Conservation (phyloP, 2,113 vertebrate genomes). For the Cephalopholis sonnerati region DNA sequence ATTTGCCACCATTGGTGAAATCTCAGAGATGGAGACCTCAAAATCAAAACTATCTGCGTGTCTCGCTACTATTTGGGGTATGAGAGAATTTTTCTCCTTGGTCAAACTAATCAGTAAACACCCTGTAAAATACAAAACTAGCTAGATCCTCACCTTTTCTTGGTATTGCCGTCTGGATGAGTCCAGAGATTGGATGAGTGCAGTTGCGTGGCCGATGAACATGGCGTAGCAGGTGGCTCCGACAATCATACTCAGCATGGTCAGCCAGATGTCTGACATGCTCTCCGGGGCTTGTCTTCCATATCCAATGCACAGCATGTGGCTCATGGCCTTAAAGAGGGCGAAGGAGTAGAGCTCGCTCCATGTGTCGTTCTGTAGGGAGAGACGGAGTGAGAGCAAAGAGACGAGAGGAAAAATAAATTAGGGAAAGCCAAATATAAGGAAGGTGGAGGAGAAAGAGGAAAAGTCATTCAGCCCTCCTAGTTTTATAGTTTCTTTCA, state of each 20-base stretch:
- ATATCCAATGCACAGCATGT: conserved; percentile 98
- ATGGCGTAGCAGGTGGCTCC: conserved; percentile 97
- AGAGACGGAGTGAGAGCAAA: not conserved
- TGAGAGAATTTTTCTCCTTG: no score
- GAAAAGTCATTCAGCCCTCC: not conserved
- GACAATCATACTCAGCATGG: conserved; percentile 99
- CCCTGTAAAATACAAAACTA: not conserved
- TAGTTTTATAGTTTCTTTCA: conserved; percentile 7
- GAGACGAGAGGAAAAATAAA: not conserved
- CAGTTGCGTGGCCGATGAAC: conserved; percentile 95
- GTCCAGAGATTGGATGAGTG: conserved; percentile 94
- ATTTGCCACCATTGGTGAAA: no score
- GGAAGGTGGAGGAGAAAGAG: not conserved
- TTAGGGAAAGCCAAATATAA: not conserved
- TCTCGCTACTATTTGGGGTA: no score
- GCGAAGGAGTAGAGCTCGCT: conserved; percentile 97
- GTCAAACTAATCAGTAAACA: no score
- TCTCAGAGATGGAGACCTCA: no score
- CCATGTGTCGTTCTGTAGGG: conserved; percentile 94
- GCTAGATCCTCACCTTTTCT: conserved; percentile 87
- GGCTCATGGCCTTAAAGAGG: conserved; percentile 99
- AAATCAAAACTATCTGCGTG: no score
- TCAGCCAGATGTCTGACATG: conserved; percentile 99
- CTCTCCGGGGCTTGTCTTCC: conserved; percentile 96
- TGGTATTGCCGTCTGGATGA: conserved; percentile 95